Evolutionary conservation across 2,888 invertebrate species (phyloP), one percentile per base, ranked within the genome.

Genomic region (Steinernema carpocapsae): DNA sequence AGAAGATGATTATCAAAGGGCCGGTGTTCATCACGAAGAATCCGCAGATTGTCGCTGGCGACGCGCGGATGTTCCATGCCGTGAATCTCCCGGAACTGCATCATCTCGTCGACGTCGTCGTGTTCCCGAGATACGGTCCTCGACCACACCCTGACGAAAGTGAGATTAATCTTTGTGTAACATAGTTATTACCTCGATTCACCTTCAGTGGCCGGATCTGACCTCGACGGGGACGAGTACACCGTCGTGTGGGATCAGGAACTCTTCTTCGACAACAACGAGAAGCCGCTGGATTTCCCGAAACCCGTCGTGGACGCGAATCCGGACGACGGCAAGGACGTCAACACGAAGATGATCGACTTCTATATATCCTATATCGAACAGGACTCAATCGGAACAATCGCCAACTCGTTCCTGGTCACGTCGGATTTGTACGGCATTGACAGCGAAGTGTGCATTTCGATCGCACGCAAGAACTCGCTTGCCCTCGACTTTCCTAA

Each of bases 81-180:
- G 83, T 87, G 26, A 84, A 87, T 72, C 77, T 86, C 29, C 83
- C 84, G 0, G 80, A 80, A 82, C 79, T 85, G 82, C 76, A 82
- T 76, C 77, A 87, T 74, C 76, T 86, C 22, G 79, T 78, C 52
- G 89, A 89, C 75, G 88, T 88, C 26, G 85, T 89, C 52, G 89
- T 89, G 2, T 89, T 89, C 77, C 88, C 89, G 1, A 83, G 84
- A 1, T 79, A 84, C 70, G 89, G 89, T 1, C 84, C 82, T 0
- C 79, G 89, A 42, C 88, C 89, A 3, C 88, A 88, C 78, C 86
- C 89, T 0, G 88, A 88, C 78, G 88, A 88, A 82, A 89, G 37
- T 37, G n/a, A n/a, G n/a, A n/a, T 89, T n/a, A n/a, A n/a, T n/a
- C n/a, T n/a, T n/a, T n/a, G n/a, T n/a, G n/a, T n/a, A n/a, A n/a